Evolutionary conservation across 2,113 vertebrate genomes (phyloP).

Genomic region (Alethe diademata): DNA sequence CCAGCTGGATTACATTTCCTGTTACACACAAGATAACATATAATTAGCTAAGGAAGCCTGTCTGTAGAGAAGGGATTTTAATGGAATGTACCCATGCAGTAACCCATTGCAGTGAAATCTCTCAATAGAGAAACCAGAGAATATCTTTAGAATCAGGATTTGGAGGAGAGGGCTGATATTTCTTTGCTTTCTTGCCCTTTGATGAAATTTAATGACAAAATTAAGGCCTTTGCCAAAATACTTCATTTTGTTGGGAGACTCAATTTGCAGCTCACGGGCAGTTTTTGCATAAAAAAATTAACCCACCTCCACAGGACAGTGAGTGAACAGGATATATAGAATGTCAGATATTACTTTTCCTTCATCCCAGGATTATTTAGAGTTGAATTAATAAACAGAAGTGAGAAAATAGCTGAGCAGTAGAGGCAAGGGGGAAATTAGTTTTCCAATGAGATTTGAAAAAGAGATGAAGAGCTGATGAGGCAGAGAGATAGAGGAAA

Average conservation of each 20-base stretch:
- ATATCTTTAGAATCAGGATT: neutral
- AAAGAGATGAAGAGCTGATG: neutral
- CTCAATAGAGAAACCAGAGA: neutral
- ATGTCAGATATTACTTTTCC: neutral
- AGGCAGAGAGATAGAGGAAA: neutral
- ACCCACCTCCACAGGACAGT: neutral
- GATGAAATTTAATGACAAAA: neutral
- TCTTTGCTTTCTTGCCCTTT: neutral
- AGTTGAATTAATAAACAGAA: slow-evolving; percentile 3
- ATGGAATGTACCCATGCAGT: neutral
- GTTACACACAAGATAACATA: neutral
- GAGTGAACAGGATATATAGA: neutral
- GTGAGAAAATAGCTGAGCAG: neutral
- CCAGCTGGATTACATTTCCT: neutral
- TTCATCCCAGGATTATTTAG: neutral
- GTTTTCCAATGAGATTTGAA: slow-evolving; percentile 23
- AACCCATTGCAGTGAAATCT: neutral
- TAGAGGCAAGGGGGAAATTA: neutral
- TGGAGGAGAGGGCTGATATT: neutral
- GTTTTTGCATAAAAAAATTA: neutral
- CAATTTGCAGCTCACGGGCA: neutral
- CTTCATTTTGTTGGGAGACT: neutral
- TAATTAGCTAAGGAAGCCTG: neutral
- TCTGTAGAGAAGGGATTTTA: neutral
- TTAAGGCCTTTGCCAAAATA: neutral